These are phyloP conservation scores for Pao palembangensis DNA, from an alignment of 2,113 vertebrate species.

Conservation along the genomic window DNA sequence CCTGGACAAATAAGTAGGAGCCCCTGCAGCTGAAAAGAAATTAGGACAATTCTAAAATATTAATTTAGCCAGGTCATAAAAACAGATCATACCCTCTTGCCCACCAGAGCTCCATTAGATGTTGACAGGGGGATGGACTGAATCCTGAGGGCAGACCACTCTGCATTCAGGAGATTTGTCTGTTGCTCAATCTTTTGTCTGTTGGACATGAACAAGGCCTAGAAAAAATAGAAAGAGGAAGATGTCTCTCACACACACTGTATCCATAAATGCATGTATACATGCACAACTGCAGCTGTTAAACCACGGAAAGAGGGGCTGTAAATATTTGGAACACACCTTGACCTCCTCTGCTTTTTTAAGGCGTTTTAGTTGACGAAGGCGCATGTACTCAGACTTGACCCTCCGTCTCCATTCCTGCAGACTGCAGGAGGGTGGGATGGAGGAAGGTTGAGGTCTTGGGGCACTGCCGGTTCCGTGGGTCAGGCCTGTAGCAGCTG, in stretches of 20 bases:
- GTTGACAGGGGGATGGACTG: slow-evolving; percentile 88
- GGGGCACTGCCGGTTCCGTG: slow-evolving; percentile 20
- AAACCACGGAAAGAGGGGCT: not conserved
- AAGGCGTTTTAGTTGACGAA: slow-evolving; percentile 91
- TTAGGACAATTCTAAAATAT: no score
- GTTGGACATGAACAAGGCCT: slow-evolving; percentile 91
- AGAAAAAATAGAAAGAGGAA: slow-evolving; percentile 24
- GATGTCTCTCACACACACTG: not conserved
- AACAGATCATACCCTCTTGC: slow-evolving; percentile 81
- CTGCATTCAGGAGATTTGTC: slow-evolving; percentile 85
- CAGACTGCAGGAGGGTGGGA: slow-evolving; percentile 72
- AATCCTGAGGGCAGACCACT: slow-evolving; percentile 90
- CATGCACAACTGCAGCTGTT: not conserved
- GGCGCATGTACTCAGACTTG: slow-evolving; percentile 95
- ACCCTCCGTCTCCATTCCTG: slow-evolving; percentile 95
- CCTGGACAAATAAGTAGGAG: no score
- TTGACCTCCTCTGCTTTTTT: slow-evolving; percentile 88
- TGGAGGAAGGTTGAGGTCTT: slow-evolving; percentile 61
- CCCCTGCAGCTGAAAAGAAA: no score
- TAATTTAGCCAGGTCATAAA: not conserved
- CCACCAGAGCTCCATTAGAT: slow-evolving; percentile 75
- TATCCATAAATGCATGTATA: not conserved
- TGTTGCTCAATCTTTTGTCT: slow-evolving; percentile 88
- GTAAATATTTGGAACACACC: slow-evolving; percentile 65
- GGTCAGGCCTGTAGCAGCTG: slow-evolving; percentile 28